Percentiles rank a stretch among this genome's conserved stretches.
Evolutionary conservation across 2,797 vertebrate genomes (phyloP).

Genomic region (Pristis pectinata): DNA sequence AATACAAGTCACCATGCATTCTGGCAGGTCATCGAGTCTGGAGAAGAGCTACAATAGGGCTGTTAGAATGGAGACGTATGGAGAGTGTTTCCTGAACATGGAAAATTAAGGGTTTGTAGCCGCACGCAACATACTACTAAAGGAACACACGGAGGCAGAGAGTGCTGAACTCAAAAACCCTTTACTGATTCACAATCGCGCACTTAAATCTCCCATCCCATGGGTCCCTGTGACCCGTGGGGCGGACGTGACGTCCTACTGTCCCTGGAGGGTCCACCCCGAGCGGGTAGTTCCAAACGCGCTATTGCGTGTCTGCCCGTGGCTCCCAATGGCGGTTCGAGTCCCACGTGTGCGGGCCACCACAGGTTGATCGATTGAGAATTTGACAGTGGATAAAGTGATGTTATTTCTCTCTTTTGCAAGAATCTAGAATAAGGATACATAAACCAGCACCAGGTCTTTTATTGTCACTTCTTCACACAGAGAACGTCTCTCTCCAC

Average conservation of each 20-base stretch:
- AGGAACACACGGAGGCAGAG: too few species aligned
- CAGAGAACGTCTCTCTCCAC: neutral
- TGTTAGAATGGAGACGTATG: neutral
- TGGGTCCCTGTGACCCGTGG: too few species aligned
- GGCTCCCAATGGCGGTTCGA: too few species aligned
- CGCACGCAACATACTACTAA: too few species aligned
- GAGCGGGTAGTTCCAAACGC: too few species aligned
- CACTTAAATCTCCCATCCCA: too few species aligned
- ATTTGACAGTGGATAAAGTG: neutral
- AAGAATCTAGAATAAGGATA: neutral
- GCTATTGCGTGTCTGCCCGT: too few species aligned
- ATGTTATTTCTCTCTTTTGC: neutral
- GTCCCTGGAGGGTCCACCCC: too few species aligned
- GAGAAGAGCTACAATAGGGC: neutral
- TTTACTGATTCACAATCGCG: too few species aligned
- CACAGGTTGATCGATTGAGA: neutral
- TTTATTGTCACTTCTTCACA: neutral
- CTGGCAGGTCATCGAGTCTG: neutral
- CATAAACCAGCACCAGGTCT: neutral
- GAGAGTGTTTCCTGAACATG: neutral
- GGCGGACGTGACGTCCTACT: too few species aligned
- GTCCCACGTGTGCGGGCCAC: too few species aligned
- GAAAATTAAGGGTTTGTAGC: neutral
- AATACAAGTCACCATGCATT: neutral
- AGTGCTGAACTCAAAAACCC: too few species aligned